Evolutionary conservation across 2,113 vertebrate genomes (phyloP).

Genomic region (Hippocampus comes): DNA sequence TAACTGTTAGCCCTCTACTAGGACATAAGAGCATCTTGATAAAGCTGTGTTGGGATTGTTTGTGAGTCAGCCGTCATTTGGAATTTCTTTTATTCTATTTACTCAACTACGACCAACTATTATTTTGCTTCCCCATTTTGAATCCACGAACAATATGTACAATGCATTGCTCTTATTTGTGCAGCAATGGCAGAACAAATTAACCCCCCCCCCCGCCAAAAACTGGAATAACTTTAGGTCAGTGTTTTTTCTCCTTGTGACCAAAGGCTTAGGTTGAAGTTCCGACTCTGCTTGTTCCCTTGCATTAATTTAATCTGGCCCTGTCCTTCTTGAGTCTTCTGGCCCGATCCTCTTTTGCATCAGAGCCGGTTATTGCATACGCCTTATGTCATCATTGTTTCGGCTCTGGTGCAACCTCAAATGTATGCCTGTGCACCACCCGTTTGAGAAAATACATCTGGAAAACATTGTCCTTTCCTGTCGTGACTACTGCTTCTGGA

Average conservation of each 20-base stretch:
- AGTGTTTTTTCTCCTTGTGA: slow-evolving; percentile 41
- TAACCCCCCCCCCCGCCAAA: no score
- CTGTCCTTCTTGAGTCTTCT: slow-evolving; percentile 57
- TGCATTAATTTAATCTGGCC: slow-evolving; percentile 74
- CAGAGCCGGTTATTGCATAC: slow-evolving; percentile 42
- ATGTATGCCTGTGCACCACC: slow-evolving; percentile 12
- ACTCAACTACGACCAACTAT: background rate
- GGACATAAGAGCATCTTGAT: background rate
- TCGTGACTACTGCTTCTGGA: background rate
- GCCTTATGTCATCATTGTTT: slow-evolving; percentile 39
- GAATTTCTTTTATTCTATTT: background rate
- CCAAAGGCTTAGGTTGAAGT: slow-evolving; percentile 64
- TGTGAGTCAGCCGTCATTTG: no score
- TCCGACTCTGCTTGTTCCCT: slow-evolving; percentile 70
- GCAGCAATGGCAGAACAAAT: background rate
- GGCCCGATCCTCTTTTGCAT: slow-evolving; percentile 53
- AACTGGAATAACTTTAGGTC: background rate
- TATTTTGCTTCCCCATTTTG: background rate
- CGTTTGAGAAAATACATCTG: background rate
- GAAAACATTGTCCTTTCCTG: no score
- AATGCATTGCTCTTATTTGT: background rate
- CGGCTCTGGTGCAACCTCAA: slow-evolving; percentile 19
- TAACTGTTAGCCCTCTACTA: no score
- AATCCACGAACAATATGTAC: background rate
- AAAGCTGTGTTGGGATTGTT: background rate